Base-by-base conservation (phyloP, 2,797 vertebrate genomes). In the Poecilia wingei region DNA sequence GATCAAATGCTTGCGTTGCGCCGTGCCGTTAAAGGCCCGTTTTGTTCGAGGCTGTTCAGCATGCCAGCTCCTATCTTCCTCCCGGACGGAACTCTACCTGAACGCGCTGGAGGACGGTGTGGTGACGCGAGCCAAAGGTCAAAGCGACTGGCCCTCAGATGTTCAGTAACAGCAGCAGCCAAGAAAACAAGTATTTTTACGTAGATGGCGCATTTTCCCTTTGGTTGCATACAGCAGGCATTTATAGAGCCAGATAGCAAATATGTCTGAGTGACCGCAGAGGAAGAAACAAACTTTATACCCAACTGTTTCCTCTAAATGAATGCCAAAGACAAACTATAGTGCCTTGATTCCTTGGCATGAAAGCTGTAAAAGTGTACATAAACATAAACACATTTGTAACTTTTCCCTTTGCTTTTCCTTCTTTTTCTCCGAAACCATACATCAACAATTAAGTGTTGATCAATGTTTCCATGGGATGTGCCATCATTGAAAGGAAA, bases 101-200 rank as follows among this genome's bases (percentile, higher is more conserved):
- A 77, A 25, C 81, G 72, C 78, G 80, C 25, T 57, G 55, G 36
- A 79, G 70, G 80, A 84, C 6, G 69, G 74, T 6, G 36, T 76
- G 79, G 82, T 53, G 45, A 80, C 66, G 31, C 25, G 14, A 81
- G 79, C 31, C 84, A 91, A 92, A 92, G 92, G 92, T 93, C 91
- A 91, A 47, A 76, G 39, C 82, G 78, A 74, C 57, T 72, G 76
- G 83, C 84, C 81, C n/a, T 39, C 72, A 61, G 86, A 79, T 70
- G 82, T 85, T 85, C 59, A 75, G 43, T 36, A 77, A 28, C 73
- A 68, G 84, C 74, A 36, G 14, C 57, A 59, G 73, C 31, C 73
- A 13, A 10, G 18, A n/a, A 8, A 53, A 47, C 25, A 41, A 6
- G 4, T 72, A 33, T 51, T 68, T 74, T 68, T 43, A 45, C 9